Base-by-base conservation (phyloP, 2,113 vertebrate genomes). In the Heptranchias perlo region DNA sequence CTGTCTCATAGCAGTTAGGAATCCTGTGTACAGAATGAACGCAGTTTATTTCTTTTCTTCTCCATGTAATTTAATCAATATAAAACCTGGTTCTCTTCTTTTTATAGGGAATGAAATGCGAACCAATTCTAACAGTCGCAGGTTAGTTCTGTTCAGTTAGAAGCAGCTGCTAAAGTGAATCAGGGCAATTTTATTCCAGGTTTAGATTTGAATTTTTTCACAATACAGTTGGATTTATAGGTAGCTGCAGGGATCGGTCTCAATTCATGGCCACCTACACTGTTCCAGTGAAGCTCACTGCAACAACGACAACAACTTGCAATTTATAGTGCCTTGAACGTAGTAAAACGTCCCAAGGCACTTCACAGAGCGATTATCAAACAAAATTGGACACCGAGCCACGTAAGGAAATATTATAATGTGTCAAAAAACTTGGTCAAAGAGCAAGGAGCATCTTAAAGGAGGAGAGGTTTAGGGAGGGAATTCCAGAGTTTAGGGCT, bases 1-100 rank as follows among this genome's bases (percentile, higher is more conserved):
- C 96, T 98, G 98, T 96, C 97, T 97, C 98, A 98, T 97, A 44
- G 98, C 98, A 58, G 98, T 98, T 96, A 98, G 96, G 96, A 98
- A 98, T 61, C 98, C 98, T 97, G 25, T 31, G 21, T 23, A 67
- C 39, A 94, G 8, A 94, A 94, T 94, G n/a, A 64, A 44, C 8
- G 23, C 47, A 92, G 35, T 16, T 92, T 92, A 61, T 92, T 58
- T 92, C 14, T 18, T 92, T 92, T n/a, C 16, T 23, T 82, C 47
- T 82, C 39, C 44, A 21, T 82, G 39, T 4, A 82, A 21, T 2
- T 44, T 44, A 23, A 44, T 82, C 21, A 82, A 82, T 82, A 73
- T 84, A 47, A 84, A 84, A 16, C 0, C 49, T 25, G 25, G 2
- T 87, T 52, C 31, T 25, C 84, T 31, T 1, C 47, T 28, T 87